phyloP scores from a whole-genome alignment of 2,888 invertebrate genomes.

The Drosophila nigricruria region DNA sequence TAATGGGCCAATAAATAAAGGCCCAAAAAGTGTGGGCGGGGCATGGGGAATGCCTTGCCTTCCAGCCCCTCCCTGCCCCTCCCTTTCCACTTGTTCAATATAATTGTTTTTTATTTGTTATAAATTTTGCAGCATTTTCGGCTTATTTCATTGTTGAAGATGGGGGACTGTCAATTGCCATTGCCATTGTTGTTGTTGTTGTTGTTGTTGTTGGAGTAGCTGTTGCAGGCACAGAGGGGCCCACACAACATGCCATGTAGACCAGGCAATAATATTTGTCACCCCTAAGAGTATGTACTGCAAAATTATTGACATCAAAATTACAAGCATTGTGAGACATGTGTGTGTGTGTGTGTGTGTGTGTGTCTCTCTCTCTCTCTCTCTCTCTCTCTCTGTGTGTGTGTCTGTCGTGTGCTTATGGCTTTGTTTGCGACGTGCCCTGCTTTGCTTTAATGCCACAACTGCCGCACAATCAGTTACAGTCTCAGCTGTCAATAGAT shows the following conservation, averaged over 20 bases:
- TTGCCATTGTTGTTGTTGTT: background rate
- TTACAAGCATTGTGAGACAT: conserved; percentile 53
- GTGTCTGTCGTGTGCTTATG: conserved; percentile 55
- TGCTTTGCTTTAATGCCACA: conserved; percentile 66
- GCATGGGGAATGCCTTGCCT: no score
- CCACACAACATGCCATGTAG: conserved; percentile 43
- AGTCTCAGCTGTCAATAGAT: conserved; percentile 82
- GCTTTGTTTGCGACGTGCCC: conserved; percentile 79
- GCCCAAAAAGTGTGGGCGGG: background rate
- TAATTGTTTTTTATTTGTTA: conserved; percentile 56
- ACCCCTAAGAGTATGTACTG: conserved; percentile 61
- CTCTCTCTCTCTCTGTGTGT: background rate
- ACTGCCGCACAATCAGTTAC: conserved; percentile 78
- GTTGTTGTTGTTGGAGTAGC: background rate
- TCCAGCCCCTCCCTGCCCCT: background rate
- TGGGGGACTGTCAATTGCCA: conserved; percentile 8
- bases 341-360: conserved; percentile 6
- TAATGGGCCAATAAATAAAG: conserved; percentile 14
- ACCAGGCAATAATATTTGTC: conserved; percentile 63
- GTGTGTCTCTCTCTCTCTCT: conserved; percentile 4
- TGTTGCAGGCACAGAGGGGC: conserved; percentile 22
- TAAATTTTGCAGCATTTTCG: conserved; percentile 51
- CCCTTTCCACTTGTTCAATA: conserved; percentile 23
- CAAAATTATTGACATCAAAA: conserved; percentile 77
- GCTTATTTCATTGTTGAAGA: conserved; percentile 37